Conservation (phyloP, 1,140 invertebrate genomes). For the Anoplophora glabripennis region DNA sequence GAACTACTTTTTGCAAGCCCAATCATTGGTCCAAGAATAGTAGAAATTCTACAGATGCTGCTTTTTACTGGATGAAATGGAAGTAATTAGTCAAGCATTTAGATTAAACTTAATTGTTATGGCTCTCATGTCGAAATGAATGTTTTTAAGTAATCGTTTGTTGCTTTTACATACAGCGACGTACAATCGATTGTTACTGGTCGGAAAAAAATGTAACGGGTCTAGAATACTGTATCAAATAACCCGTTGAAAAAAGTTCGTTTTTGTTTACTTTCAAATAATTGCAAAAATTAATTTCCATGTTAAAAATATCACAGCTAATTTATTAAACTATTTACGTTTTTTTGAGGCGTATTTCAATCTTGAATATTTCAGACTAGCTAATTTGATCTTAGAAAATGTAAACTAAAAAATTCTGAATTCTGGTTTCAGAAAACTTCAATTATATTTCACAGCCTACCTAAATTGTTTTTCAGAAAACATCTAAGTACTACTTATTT, state of each 20-base stretch:
- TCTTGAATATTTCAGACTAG: too few relatives aligned
- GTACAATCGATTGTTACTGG: background rate
- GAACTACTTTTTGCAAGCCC: conserved; percentile 2
- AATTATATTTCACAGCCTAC: too few relatives aligned
- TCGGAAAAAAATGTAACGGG: background rate
- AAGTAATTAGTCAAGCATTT: conserved; percentile 5
- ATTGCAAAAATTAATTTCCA: too few relatives aligned
- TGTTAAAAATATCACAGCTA: too few relatives aligned
- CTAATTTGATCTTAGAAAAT: too few relatives aligned
- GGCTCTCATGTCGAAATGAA: background rate
- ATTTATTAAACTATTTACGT: too few relatives aligned
- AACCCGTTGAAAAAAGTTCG: background rate
- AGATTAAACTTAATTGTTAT: background rate
- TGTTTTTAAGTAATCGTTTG: background rate
- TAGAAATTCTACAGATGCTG: background rate
- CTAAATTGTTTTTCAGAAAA: too few relatives aligned
- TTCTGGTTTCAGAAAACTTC: too few relatives aligned
- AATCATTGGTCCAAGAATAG: conserved; percentile 1
- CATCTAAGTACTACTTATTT: too few relatives aligned
- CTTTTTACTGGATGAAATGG: background rate
- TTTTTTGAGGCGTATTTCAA: too few relatives aligned
- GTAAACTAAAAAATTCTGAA: too few relatives aligned
- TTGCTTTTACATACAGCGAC: background rate
- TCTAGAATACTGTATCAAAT: background rate
- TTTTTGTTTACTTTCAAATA: too few relatives aligned